Percentiles rank a stretch among this genome's conserved stretches.
Conservation (phyloP, 92 coral and sea anemone species). For the Heliopora coerulea region DNA sequence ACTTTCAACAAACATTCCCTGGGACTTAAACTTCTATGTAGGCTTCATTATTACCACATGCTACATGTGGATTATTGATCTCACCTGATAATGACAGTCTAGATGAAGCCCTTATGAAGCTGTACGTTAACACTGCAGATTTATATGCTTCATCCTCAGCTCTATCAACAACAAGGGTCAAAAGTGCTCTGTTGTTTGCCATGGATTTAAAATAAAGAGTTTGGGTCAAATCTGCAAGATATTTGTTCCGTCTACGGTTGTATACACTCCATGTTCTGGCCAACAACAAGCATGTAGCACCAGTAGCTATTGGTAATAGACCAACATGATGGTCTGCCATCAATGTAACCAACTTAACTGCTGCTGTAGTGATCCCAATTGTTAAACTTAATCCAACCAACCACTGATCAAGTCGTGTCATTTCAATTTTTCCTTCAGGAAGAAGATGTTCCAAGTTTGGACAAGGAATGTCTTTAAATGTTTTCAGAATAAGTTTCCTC, state of each 20-base stretch:
- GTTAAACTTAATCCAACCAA: conserved; percentile 60
- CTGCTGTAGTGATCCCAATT: conserved; percentile 63
- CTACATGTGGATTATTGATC: too few relatives aligned
- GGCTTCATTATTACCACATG: too few relatives aligned
- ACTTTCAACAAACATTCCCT: too few relatives aligned
- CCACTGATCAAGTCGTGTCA: conserved; percentile 71
- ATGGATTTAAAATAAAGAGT: conserved; percentile 79
- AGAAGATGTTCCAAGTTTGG: conserved; percentile 76
- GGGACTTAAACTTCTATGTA: too few relatives aligned
- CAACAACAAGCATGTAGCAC: conserved; percentile 59
- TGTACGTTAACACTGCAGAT: conserved; percentile 68
- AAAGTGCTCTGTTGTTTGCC: conserved; percentile 83
- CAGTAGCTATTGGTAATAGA: conserved; percentile 62
- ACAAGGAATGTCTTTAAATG: conserved; percentile 80
- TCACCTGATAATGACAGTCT: conserved; percentile 55
- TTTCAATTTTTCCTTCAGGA: conserved; percentile 83
- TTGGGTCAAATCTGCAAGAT: conserved; percentile 72
- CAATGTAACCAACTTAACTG: conserved; percentile 67
- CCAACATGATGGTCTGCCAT: conserved; percentile 74
- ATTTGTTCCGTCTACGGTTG: conserved; percentile 72
- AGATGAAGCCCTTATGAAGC: conserved; percentile 69
- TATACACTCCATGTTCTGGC: conserved; percentile 81
- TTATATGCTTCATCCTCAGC: conserved; percentile 83
- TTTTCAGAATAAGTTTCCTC: conserved; percentile 65
- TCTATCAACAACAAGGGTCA: conserved; percentile 71